Evolutionary conservation across 2,888 invertebrate genomes (phyloP).

Genomic region (Nymphalis urticae): DNA sequence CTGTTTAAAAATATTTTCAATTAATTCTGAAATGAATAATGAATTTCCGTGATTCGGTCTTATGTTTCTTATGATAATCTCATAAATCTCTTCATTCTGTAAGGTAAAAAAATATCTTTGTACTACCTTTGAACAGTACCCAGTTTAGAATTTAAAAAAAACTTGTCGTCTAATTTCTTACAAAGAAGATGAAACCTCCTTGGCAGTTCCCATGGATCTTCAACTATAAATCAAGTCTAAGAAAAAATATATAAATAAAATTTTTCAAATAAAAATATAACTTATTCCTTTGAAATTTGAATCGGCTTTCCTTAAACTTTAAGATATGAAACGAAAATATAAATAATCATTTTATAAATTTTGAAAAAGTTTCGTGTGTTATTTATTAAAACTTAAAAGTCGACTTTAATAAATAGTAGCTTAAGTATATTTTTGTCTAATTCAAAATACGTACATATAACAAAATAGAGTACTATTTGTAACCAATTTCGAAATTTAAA

Average conservation of each 20-base stretch:
- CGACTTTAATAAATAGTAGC: neutral
- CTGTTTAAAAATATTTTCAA: no score
- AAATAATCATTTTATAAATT: neutral
- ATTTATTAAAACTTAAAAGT: neutral
- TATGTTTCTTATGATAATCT: no score
- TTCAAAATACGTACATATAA: neutral
- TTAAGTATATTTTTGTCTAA: neutral
- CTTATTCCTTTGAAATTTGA: conserved; percentile 6
- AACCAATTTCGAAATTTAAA: conserved; percentile 22
- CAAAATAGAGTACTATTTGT: conserved; percentile 3
- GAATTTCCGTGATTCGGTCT: no score
- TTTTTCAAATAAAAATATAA: conserved; percentile 8
- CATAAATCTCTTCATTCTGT: neutral
- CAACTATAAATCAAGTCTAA: conserved; percentile 14
- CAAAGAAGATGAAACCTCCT: neutral
- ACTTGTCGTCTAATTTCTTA: conserved; percentile 1
- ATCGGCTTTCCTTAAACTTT: conserved; percentile 3
- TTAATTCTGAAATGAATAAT: no score
- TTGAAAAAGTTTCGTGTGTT: neutral
- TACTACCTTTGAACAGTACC: neutral
- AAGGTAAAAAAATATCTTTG: neutral
- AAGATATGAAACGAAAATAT: neutral
- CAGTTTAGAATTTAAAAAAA: neutral
- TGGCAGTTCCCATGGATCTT: conserved; percentile 6
- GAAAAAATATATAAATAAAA: neutral